A percentile compares a stretch with the other conserved stretches of the same genome.
Evolutionary conservation across 2,113 vertebrate genomes (phyloP).

Genomic region (Brienomyrus longianalis): DNA sequence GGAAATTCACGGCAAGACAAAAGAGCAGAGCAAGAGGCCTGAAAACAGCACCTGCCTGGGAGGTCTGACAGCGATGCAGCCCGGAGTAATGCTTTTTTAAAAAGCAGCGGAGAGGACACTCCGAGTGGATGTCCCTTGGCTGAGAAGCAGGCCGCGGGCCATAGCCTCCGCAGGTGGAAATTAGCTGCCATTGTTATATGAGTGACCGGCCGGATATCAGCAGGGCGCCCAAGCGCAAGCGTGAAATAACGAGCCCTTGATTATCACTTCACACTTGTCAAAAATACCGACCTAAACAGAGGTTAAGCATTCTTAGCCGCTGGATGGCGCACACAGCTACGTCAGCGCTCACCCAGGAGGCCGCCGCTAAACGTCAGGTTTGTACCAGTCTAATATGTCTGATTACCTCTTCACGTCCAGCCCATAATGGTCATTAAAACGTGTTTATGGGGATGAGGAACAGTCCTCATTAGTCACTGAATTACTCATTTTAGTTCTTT

Average conservation of each 20-base stretch:
- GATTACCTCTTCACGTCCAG: neutral
- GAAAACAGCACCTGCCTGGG: neutral
- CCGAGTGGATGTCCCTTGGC: neutral
- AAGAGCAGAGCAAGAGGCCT: neutral
- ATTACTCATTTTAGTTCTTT: conserved; percentile 1
- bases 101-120: neutral
- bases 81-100: neutral
- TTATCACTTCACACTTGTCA: neutral
- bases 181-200: neutral
- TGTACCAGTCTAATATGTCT: neutral
- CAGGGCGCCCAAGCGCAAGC: neutral
- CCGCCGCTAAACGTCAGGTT: neutral
- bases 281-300: neutral
- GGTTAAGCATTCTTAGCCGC: neutral
- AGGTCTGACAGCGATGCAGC: neutral
- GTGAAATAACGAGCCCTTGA: neutral
- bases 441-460: neutral
- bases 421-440: neutral
- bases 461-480: neutral
- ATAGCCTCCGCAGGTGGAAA: neutral
- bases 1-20: neutral
- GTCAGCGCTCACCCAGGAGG: neutral
- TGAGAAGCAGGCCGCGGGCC: neutral
- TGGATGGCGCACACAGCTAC: neutral
- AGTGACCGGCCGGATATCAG: neutral